Conservation (phyloP, 2,888 invertebrate genomes). For the Amiota mariae region DNA sequence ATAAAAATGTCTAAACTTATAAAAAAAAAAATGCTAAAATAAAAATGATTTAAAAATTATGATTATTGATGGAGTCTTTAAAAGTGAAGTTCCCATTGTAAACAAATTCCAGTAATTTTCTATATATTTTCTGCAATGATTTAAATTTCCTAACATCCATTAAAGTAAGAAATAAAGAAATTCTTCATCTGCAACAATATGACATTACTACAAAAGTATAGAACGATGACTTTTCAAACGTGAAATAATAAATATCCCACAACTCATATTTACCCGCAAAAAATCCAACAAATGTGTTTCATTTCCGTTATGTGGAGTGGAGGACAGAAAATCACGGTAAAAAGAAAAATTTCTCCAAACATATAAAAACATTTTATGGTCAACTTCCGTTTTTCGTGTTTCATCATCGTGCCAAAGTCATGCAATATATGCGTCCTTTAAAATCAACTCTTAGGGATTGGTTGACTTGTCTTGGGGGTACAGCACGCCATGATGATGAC, state of each 20-base stretch:
- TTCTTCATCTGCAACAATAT: no score
- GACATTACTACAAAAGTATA: no score
- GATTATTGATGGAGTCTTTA: no score
- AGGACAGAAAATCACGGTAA: neutral
- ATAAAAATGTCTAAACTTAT: no score
- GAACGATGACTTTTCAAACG: neutral
- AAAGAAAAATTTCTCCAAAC: neutral
- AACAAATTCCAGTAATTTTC: no score
- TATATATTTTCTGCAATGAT: no score
- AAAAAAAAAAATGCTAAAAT: no score
- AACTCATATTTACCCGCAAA: neutral
- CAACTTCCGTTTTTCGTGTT: constrained; percentile 19
- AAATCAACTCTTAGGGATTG: constrained; percentile 2
- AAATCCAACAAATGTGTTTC: constrained; percentile 16
- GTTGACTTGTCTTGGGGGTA: neutral
- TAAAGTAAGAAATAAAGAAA: no score
- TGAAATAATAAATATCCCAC: neutral
- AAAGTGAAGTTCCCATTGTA: no score
- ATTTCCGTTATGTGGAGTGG: constrained; percentile 6
- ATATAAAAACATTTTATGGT: constrained; percentile 25
- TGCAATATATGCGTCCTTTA: constrained; percentile 25
- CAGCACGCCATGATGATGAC: neutral
- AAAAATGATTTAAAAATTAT: no score
- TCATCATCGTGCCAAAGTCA: constrained; percentile 12
- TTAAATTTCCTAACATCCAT: no score